These are phyloP conservation scores for Marmota monax DNA, from an alignment of 2,113 vertebrate genomes.

Conservation along the genomic window DNA sequence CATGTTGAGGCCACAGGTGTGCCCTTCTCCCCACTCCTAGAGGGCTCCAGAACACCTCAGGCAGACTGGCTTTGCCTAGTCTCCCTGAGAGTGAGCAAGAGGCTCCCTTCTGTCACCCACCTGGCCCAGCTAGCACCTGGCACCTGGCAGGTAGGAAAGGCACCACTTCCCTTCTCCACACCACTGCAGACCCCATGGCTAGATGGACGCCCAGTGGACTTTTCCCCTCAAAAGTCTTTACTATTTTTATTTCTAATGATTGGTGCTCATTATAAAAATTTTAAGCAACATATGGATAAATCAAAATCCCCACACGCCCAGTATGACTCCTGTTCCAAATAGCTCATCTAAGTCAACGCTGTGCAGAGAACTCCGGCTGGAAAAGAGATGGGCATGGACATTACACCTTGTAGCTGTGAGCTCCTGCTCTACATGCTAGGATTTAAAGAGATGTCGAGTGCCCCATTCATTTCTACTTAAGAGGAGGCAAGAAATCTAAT, in stretches of 20 bases:
- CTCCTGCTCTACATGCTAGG: background rate
- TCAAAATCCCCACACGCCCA: accelerated
- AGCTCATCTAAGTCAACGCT: accelerated
- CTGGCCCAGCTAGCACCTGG: background rate
- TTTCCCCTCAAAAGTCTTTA: background rate
- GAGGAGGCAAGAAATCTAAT: background rate
- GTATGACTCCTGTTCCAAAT: accelerated
- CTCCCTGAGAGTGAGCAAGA: background rate
- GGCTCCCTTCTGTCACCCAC: background rate
- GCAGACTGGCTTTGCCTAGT: background rate
- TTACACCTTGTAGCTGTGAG: accelerated
- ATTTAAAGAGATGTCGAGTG: background rate
- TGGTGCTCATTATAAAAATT: background rate
- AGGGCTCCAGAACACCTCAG: background rate
- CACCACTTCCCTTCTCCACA: background rate
- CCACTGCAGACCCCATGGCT: accelerated
- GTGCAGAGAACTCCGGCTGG: accelerated
- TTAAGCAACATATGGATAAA: background rate
- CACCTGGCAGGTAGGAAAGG: background rate
- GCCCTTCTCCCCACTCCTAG: background rate
- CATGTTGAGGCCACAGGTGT: background rate
- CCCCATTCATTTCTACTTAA: background rate
- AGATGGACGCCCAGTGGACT: background rate
- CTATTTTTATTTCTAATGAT: background rate
- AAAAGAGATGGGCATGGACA: accelerated